Conservation (phyloP, 2,113 vertebrate genomes). For the Chaetops frenatus region DNA sequence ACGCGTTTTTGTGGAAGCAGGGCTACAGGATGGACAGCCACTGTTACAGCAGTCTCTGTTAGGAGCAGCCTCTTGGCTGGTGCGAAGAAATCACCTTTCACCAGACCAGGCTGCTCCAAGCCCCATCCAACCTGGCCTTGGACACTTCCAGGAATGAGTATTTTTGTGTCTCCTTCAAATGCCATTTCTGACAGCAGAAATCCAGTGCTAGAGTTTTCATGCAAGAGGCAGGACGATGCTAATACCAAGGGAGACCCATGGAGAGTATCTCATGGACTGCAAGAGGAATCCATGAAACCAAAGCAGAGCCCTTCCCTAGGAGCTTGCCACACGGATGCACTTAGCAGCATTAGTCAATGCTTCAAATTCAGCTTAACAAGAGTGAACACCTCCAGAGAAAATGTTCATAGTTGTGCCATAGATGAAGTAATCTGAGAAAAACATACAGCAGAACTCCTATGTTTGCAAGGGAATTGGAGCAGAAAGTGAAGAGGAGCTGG, state of each 20-base stretch:
- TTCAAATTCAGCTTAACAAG: background rate
- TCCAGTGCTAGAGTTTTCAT: background rate
- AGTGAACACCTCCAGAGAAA: background rate
- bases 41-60: too few species aligned
- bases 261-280: background rate
- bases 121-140: too few species aligned
- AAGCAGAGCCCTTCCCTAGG: background rate
- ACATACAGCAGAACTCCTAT: background rate
- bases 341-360: background rate
- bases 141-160: background rate
- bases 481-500: background rate
- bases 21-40: background rate
- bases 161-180: background rate
- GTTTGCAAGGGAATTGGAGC: background rate
- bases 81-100: background rate
- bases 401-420: background rate
- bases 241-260: background rate
- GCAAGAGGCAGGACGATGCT: background rate
- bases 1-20: background rate
- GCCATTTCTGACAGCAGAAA: background rate
- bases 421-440: background rate
- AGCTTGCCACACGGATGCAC: background rate
- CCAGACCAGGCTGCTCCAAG: background rate
- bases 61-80: background rate
- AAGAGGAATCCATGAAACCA: background rate